phyloP scores from a whole-genome alignment of 2,113 vertebrate genomes.

The Furnarius figulus region DNA sequence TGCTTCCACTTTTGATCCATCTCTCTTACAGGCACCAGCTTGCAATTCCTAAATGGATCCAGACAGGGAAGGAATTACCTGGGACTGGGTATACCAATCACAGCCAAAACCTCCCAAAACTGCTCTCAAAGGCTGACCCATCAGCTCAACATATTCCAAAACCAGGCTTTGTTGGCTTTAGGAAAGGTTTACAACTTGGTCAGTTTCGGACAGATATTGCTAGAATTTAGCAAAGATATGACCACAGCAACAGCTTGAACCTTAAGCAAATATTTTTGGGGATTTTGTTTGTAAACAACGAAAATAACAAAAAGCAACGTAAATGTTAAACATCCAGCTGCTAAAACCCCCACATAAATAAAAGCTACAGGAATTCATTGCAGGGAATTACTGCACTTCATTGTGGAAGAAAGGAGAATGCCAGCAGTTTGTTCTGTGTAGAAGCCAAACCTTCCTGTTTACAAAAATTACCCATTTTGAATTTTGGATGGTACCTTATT shows the following conservation, averaged over 20 bases:
- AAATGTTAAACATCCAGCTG: neutral
- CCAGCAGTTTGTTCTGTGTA: neutral
- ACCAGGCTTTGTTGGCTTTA: neutral
- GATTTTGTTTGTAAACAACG: neutral
- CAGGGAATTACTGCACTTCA: neutral
- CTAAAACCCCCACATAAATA: neutral
- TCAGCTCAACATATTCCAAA: neutral
- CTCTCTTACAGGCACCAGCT: neutral
- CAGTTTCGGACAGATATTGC: neutral
- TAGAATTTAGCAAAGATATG: neutral
- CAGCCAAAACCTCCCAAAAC: neutral
- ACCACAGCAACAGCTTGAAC: neutral
- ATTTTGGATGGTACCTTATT: neutral
- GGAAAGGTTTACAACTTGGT: neutral
- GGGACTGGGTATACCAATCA: neutral
- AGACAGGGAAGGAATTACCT: neutral
- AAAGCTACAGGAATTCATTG: neutral
- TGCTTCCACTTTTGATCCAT: neutral
- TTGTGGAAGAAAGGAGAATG: neutral
- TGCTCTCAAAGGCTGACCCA: neutral
- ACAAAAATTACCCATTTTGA: neutral
- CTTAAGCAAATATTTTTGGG: neutral
- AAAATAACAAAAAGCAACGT: neutral
- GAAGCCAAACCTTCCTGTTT: neutral
- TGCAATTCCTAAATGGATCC: neutral